Evolutionary conservation across 2,888 invertebrate species (phyloP).

Genomic region (Heliconius erato): DNA sequence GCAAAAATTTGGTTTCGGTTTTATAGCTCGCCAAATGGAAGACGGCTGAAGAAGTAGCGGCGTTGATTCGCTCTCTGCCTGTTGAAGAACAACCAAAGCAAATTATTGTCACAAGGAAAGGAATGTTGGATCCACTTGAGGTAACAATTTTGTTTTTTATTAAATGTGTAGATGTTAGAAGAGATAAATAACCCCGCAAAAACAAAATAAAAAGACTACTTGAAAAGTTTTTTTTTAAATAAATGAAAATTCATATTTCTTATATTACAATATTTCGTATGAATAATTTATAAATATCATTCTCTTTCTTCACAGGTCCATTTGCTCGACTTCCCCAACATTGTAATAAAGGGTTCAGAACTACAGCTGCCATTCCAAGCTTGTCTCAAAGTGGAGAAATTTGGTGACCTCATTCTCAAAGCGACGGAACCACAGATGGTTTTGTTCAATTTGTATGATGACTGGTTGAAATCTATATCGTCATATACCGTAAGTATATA

Average conservation of each 20-base stretch:
- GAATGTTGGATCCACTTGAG: conserved; percentile 99
- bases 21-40: conserved; percentile 98
- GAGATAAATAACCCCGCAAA: too few species aligned
- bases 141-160: conserved; percentile 58
- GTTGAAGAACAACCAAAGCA: conserved; percentile 99
- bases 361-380: conserved; percentile 99
- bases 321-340: conserved; percentile 99
- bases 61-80: conserved; percentile 98
- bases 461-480: conserved; percentile 99
- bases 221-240: too few species aligned
- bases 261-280: too few species aligned
- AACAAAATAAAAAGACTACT: too few species aligned
- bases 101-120: conserved; percentile 99
- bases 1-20: neutral
- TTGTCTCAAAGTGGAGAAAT: conserved; percentile 99
- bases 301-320: conserved; percentile 88
- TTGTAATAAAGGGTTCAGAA: conserved; percentile 99
- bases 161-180: too few species aligned
- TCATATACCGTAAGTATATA: conserved; percentile 93
- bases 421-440: conserved; percentile 99
- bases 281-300: neutral
- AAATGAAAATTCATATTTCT: neutral
- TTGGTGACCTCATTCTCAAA: conserved; percentile 99
- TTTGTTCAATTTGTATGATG: conserved; percentile 99
- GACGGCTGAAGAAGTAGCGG: conserved; percentile 99